Evolutionary conservation across 2,797 vertebrate species (phyloP).

Genomic region (Oreochromis mossambicus): DNA sequence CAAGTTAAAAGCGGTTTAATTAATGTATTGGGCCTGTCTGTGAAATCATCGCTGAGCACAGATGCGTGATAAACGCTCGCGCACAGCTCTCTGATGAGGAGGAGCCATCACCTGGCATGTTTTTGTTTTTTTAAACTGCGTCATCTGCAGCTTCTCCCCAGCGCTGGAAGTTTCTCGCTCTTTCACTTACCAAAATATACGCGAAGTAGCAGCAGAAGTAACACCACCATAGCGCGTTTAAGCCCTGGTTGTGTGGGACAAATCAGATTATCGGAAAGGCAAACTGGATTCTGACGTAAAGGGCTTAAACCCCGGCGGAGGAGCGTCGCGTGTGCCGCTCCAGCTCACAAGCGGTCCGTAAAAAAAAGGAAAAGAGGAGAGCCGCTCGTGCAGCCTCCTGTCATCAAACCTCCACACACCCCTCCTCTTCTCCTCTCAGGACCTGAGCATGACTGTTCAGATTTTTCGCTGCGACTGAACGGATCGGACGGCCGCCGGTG

Average conservation of each 20-base stretch:
- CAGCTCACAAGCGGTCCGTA: neutral
- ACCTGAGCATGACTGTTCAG: conserved; percentile 54
- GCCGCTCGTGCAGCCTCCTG: conserved; percentile 10
- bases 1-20: neutral
- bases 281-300: conserved; percentile 78
- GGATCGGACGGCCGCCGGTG: neutral
- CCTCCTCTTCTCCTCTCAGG: neutral
- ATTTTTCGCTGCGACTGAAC: conserved; percentile 24
- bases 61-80: neutral
- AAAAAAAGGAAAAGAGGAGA: neutral
- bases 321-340: conserved; percentile 5
- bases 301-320: conserved; percentile 46
- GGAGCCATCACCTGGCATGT: neutral
- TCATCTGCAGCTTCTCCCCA: conserved; percentile 24
- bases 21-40: neutral
- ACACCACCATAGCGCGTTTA: neutral
- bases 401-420: neutral
- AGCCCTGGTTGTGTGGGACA: conserved; percentile 35
- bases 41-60: neutral
- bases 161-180: neutral
- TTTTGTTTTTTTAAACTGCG: conserved; percentile 34
- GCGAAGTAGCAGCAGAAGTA: neutral
- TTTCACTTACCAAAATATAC: neutral
- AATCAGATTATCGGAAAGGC: conserved; percentile 70
- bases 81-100: fast-evolving